Conservation (phyloP, 2,888 invertebrate genomes). For the Clistopyga incitator region DNA sequence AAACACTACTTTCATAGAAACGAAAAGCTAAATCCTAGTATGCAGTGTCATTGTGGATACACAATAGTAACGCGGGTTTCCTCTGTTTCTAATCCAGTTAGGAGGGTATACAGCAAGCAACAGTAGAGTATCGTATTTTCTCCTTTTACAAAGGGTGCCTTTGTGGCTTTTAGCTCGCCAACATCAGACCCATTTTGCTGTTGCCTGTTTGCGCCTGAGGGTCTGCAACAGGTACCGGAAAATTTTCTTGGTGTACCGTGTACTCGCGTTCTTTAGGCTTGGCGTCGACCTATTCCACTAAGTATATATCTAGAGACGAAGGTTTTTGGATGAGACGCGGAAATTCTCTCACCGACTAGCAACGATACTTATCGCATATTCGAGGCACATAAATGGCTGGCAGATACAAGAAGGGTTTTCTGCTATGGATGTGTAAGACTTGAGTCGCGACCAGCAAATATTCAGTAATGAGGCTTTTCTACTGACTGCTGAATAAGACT, state of each 20-base stretch:
- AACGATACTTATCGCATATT: slow-evolving; percentile 52
- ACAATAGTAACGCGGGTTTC: slow-evolving; percentile 13
- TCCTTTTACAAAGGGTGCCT: slow-evolving; percentile 34
- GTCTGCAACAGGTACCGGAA: slow-evolving; percentile 62
- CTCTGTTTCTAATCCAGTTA: slow-evolving; percentile 58
- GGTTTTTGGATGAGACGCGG: slow-evolving; percentile 9
- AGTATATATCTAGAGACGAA: background rate
- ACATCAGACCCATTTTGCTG: slow-evolving; percentile 34
- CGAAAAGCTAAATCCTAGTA: slow-evolving; percentile 17
- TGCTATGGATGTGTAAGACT: background rate
- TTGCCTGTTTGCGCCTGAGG: slow-evolving; percentile 10
- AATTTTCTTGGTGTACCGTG: slow-evolving; percentile 26
- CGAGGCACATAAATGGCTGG: slow-evolving; percentile 21
- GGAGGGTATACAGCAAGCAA: slow-evolving; percentile 1
- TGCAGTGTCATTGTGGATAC: background rate
- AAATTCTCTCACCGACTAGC: slow-evolving; percentile 37
- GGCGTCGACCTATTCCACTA: background rate
- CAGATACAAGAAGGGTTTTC: slow-evolving; percentile 27
- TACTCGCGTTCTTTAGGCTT: slow-evolving; percentile 35
- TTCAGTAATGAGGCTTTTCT: background rate
- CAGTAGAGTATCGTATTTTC: slow-evolving; percentile 31
- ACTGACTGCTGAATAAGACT: background rate
- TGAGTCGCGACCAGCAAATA: background rate
- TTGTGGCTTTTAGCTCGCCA: slow-evolving; percentile 38
- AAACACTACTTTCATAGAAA: slow-evolving; percentile 2